phyloP scores from a whole-genome alignment of 2,888 invertebrate species.

The Parnassius orleans region DNA sequence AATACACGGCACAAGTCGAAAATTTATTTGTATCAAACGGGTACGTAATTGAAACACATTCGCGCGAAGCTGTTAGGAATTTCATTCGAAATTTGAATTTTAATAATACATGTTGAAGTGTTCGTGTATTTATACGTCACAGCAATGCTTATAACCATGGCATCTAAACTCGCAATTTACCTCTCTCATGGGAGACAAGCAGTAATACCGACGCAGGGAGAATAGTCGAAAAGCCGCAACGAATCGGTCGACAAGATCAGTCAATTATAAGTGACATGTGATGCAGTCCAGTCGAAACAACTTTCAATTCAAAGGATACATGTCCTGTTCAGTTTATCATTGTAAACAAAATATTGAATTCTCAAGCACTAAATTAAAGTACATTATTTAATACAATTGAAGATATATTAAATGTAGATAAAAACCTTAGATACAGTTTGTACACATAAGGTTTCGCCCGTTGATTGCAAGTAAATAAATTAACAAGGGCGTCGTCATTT shows the following conservation, averaged over 20 bases:
- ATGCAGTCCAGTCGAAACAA: constrained; percentile 61
- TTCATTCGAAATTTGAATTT: constrained; percentile 66
- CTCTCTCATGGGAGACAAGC: constrained; percentile 78
- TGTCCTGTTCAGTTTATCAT: not conserved
- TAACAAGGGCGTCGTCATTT: constrained; percentile 32
- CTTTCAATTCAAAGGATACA: constrained; percentile 51
- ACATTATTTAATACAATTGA: constrained; percentile 23
- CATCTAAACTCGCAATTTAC: constrained; percentile 72
- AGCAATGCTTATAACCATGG: constrained; percentile 71
- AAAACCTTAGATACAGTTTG: constrained; percentile 6
- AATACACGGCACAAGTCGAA: constrained; percentile 19
- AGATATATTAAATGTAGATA: not conserved
- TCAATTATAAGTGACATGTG: constrained; percentile 80
- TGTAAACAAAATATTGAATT: not conserved
- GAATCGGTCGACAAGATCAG: constrained; percentile 76
- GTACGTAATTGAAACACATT: constrained; percentile 37
- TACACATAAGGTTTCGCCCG: constrained; percentile 26
- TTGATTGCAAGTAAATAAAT: constrained; percentile 36
- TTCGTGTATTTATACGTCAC: constrained; percentile 73
- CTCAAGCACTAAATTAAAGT: constrained; percentile 26
- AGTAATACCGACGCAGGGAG: constrained; percentile 72
- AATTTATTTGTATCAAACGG: constrained; percentile 33
- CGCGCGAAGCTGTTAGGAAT: constrained; percentile 45
- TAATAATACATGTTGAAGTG: constrained; percentile 68
- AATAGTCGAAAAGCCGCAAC: constrained; percentile 66